Evolutionary conservation across 2,797 vertebrate genomes (phyloP).

Genomic region (Furcifer pardalis): DNA sequence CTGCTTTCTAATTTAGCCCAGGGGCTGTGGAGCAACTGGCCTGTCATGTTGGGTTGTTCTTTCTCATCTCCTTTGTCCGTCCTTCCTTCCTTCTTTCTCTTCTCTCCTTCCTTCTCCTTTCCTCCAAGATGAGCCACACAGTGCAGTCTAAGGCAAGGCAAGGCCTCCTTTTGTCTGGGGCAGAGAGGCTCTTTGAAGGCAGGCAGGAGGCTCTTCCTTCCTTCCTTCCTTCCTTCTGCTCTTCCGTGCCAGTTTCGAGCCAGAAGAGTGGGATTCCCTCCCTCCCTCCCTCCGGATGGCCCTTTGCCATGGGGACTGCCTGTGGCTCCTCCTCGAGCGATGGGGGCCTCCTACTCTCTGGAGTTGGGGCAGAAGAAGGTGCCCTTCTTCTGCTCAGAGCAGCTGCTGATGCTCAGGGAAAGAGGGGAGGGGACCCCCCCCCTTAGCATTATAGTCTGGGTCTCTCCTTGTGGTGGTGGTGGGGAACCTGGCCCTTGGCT

Average conservation of each 20-base stretch:
- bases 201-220: no score
- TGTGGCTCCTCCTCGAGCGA: no score
- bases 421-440: background rate
- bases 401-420: no score
- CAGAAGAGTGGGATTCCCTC: no score
- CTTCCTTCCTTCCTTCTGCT: background rate
- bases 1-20: slow-evolving; percentile 61
- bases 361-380: background rate
- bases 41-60: slow-evolving; percentile 46
- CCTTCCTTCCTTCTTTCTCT: slow-evolving; percentile 1
- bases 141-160: no score
- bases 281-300: background rate
- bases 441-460: no score
- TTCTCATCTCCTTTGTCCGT: slow-evolving; percentile 26
- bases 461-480: background rate
- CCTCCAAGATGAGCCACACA: no score
- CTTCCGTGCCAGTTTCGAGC: background rate
- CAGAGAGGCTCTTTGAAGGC: no score
- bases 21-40: slow-evolving; percentile 65
- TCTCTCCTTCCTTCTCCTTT: no score
- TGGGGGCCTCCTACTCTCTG: background rate
- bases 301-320: background rate
- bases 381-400: background rate
- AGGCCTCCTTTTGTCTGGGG: no score
- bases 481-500: no score